Percentiles rank a stretch among this genome's conserved stretches.
Evolutionary conservation across 2,888 invertebrate species (phyloP).

Genomic region (Serrognathus titanus): DNA sequence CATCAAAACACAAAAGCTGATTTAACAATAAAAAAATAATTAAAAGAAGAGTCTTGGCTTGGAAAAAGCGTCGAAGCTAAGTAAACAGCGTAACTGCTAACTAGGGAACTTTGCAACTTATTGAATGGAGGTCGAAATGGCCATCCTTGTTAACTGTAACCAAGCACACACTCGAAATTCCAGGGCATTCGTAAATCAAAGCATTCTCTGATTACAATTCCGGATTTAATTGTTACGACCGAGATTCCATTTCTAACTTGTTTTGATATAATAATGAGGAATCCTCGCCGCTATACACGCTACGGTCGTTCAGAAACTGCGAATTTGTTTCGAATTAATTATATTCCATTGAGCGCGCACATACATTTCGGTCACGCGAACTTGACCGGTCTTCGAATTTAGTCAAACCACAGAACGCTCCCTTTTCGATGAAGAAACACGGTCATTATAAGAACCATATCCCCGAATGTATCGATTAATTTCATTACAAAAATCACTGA

Average conservation of each 20-base stretch:
- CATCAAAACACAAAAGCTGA: too few relatives aligned
- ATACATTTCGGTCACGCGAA: too few relatives aligned
- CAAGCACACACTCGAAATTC: constrained; percentile 24
- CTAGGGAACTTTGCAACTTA: constrained; percentile 46
- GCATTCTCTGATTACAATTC: constrained; percentile 35
- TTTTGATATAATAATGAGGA: constrained; percentile 38
- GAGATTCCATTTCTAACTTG: constrained; percentile 39
- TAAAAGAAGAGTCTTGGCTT: too few relatives aligned
- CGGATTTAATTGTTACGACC: constrained; percentile 37
- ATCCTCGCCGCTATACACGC: constrained; percentile 27
- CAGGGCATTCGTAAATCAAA: constrained; percentile 37
- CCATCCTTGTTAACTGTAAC: constrained; percentile 38
- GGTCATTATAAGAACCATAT: too few relatives aligned
- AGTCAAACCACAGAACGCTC: too few relatives aligned
- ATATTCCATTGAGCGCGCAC: background rate
- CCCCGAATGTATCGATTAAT: too few relatives aligned
- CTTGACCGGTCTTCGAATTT: too few relatives aligned
- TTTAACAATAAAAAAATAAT: too few relatives aligned
- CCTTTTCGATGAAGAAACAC: too few relatives aligned
- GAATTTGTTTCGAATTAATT: background rate
- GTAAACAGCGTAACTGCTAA: constrained; percentile 46
- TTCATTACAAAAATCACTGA: too few relatives aligned
- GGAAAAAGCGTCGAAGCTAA: constrained; percentile 23
- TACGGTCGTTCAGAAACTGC: background rate
- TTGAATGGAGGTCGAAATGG: constrained; percentile 44